Evolutionary conservation across 2,113 vertebrate genomes (phyloP).

Genomic region (Mobula birostris): DNA sequence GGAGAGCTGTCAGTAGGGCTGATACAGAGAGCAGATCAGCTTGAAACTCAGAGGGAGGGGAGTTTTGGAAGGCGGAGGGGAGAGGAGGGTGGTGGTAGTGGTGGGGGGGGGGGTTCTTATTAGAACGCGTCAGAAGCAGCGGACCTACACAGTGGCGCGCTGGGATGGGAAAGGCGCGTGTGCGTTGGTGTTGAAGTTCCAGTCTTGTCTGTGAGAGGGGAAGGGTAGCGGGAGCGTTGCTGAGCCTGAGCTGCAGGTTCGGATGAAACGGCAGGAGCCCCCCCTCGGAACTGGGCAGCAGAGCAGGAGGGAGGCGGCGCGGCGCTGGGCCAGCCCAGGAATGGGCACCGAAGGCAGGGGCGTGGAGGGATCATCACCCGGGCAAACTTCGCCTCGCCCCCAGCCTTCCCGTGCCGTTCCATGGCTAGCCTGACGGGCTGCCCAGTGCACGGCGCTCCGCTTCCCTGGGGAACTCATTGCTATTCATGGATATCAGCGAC

Average conservation of each 20-base stretch:
- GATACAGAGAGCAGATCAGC: not conserved
- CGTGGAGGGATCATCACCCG: not conserved
- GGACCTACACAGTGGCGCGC: not conserved
- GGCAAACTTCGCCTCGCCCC: not conserved
- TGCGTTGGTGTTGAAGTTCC: not conserved
- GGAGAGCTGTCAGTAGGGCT: not conserved
- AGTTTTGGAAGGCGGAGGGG: not conserved
- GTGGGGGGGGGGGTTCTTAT: not conserved
- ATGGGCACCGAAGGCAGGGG: not conserved
- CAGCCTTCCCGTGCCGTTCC: not conserved
- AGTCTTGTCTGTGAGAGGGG: not conserved
- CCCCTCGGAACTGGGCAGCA: not conserved
- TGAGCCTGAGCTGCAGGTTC: not conserved
- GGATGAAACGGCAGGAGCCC: not conserved
- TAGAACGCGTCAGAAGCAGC: not conserved
- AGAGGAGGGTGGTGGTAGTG: not conserved
- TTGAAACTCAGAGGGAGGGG: not conserved
- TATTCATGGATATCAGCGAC: not conserved
- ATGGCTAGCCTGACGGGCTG: not conserved
- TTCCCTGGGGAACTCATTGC: not conserved
- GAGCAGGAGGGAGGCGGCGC: not conserved
- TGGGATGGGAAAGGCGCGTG: not conserved
- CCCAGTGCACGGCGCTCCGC: not conserved
- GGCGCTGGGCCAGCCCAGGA: not conserved
- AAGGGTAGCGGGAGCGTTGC: not conserved